These are phyloP conservation scores for Cyaniris semiargus DNA, from an alignment of 2,888 invertebrate species.

Conservation along the genomic window DNA sequence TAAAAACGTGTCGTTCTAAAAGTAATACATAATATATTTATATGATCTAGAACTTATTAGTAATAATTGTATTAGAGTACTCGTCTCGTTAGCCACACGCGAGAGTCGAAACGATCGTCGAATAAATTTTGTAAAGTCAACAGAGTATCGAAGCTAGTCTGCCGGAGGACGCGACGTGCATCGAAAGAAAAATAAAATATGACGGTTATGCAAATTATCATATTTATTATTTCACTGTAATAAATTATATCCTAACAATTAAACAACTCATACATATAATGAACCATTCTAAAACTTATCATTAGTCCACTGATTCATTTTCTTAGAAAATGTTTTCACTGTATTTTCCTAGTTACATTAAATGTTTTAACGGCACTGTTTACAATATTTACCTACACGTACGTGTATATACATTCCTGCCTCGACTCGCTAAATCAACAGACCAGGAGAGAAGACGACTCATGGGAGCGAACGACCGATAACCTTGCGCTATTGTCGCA, in stretches of 20 bases:
- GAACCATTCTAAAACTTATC: conserved; percentile 29
- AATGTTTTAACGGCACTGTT: conserved; percentile 30
- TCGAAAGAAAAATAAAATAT: conserved; percentile 27
- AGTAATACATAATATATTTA: conserved; percentile 66
- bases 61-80: conserved; percentile 52
- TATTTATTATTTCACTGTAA: conserved; percentile 25
- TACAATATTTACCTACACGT: conserved; percentile 28
- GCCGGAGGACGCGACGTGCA: neutral
- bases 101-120: neutral
- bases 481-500: conserved; percentile 1
- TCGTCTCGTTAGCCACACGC: conserved; percentile 23
- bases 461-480: conserved; percentile 7
- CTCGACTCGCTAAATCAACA: conserved; percentile 19
- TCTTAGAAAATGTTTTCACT: conserved; percentile 29
- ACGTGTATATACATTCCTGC: conserved; percentile 25
- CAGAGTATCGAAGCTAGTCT: conserved; percentile 8
- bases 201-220: conserved; percentile 17
- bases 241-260: conserved; percentile 26
- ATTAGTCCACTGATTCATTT: conserved; percentile 23
- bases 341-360: conserved; percentile 29
- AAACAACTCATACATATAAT: conserved; percentile 30
- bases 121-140: neutral
- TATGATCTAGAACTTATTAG: conserved; percentile 79
- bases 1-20: conserved; percentile 33
- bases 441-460: conserved; percentile 20